A percentile compares a stretch with the other conserved stretches of the same genome.
Conservation (phyloP, 2,113 vertebrate species). For the Dermatemys mawii region DNA sequence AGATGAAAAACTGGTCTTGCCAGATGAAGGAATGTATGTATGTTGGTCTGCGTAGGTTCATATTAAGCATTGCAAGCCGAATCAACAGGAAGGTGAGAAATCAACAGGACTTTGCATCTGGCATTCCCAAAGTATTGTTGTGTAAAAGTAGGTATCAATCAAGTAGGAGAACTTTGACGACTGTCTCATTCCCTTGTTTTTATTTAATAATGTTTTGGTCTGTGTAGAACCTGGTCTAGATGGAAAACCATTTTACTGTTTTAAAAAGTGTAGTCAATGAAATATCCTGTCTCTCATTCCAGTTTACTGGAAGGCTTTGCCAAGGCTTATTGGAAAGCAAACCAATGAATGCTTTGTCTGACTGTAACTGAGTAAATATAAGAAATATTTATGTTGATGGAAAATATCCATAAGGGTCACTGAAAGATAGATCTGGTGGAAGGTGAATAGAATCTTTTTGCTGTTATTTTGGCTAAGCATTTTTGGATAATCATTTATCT, state of each 20-base stretch:
- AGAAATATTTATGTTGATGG: slow-evolving; percentile 40
- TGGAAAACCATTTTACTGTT: not conserved
- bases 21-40: no score
- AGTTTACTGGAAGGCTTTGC: slow-evolving; percentile 20
- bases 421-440: slow-evolving; percentile 42
- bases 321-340: no score
- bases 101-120: no score
- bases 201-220: not conserved
- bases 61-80: no score
- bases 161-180: not conserved
- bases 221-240: not conserved
- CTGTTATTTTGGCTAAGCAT: slow-evolving; percentile 56
- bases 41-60: no score
- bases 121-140: not conserved
- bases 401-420: slow-evolving; percentile 57
- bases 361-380: slow-evolving; percentile 12
- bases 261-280: not conserved
- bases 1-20: no score
- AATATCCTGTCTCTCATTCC: not conserved
- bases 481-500: slow-evolving; percentile 18
- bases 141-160: not conserved
- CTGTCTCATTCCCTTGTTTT: not conserved
- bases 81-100: no score
- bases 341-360: not conserved
- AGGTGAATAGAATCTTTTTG: slow-evolving; percentile 21